Percentiles rank a stretch among this genome's conserved stretches.
These are phyloP conservation scores for Channallabes apus DNA, from an alignment of 2,797 vertebrate genomes.

Conservation along the genomic window DNA sequence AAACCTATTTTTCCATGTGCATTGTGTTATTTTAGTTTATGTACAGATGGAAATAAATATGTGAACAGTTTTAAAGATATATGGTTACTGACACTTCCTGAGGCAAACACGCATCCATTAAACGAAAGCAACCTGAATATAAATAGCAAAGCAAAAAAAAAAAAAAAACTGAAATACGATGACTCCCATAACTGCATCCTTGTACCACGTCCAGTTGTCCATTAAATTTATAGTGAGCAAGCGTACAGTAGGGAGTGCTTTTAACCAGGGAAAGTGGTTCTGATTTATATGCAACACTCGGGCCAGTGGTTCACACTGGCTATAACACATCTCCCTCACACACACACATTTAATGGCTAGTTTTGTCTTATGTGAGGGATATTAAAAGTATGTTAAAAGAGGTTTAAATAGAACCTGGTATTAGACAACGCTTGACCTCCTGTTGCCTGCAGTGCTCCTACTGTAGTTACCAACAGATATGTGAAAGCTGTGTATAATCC, in stretches of 20 bases:
- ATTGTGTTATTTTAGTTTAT: conserved; percentile 4
- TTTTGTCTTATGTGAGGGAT: background rate
- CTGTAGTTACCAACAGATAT: background rate
- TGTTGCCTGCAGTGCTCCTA: background rate
- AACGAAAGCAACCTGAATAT: background rate
- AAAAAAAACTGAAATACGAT: background rate
- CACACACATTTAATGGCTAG: background rate
- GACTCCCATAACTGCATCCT: background rate
- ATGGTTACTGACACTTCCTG: conserved; percentile 2
- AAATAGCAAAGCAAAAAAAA: background rate
- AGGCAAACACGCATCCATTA: background rate
- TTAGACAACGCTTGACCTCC: background rate
- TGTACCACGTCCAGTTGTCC: background rate
- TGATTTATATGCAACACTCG: background rate
- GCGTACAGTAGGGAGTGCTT: background rate
- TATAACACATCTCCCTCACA: background rate
- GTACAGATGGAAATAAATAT: background rate
- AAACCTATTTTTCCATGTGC: background rate
- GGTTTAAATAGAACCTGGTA: background rate
- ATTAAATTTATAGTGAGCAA: conserved; percentile 1
- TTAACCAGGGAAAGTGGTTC: background rate
- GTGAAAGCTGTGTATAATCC: background rate
- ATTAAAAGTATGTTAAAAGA: background rate
- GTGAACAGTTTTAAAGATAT: background rate
- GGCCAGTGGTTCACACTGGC: background rate